Base-by-base conservation (phyloP, 2,113 vertebrate genomes). In the Noctilio leporinus region DNA sequence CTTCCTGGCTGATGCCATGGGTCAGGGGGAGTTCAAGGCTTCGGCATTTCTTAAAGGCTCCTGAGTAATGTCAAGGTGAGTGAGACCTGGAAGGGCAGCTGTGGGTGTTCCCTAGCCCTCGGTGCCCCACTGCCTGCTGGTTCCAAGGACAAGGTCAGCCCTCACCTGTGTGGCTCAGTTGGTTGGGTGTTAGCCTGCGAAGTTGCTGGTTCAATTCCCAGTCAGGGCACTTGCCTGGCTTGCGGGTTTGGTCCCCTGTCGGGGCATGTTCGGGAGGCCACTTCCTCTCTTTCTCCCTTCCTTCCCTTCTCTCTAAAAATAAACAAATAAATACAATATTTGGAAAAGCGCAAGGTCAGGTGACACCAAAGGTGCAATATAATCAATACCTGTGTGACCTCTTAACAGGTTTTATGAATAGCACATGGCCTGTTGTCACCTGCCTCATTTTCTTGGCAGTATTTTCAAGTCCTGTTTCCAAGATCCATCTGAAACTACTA, bases 401-500 rank as follows among this genome's bases (percentile, higher is more conserved):
- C 59, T 78, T 16, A 38, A 59, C 53, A 49, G 28, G 72, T 45
- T 88, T 88, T 59, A 93, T 55, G 86, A 89, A 38, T 69, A 89
- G 73, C 30, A 43, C 7, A 22, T 24, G 62, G 30, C 11, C 72
- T 65, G 3, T 67, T 78, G 62, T 86, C 73, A 81, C 17, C 72
- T 75, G 51, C 33, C 19, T 89, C n/a, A 43, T 83, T 86, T 91
- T 78, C 91, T 86, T 76, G 84, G 84, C 75, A 73, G 43, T 47
- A 69, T 78, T 95, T 93, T 92, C 40, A 75, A 89, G 53, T 16
- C 4, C 14, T 62, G 17, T 73, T 92, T 96, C 85, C 40, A 75
- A 93, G 35, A 73, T 24, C 53, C 17, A 77, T 81, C 69, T 89
- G 83, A 82, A 81, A 92, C 19, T 30, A 69, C 49, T 67, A 53